Evolutionary conservation across 2,797 vertebrate species (phyloP).

Genomic region (Acanthis flammea): DNA sequence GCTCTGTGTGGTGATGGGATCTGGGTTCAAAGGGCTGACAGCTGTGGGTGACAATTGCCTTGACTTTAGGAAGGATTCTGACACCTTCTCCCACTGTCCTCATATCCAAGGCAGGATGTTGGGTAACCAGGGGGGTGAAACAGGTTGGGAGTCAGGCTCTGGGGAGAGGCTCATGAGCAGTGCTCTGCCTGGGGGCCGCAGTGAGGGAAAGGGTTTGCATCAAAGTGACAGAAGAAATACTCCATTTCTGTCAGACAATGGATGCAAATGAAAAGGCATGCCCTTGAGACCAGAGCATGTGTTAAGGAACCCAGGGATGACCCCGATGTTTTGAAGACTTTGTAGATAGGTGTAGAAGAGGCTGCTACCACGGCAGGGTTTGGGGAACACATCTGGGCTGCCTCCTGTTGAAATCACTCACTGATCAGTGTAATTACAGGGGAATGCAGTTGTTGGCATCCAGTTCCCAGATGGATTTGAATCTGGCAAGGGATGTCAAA

Average conservation of each 20-base stretch:
- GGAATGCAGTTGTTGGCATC: not conserved
- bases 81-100: not conserved
- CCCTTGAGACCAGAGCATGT: not conserved
- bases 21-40: not conserved
- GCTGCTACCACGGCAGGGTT: not conserved
- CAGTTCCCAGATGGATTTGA: not conserved
- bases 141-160: not conserved
- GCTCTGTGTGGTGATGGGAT: not conserved
- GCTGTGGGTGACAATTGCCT: not conserved
- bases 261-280: not conserved
- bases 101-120: not conserved
- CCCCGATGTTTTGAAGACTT: not conserved
- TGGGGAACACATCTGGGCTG: not conserved
- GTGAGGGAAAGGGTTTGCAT: not conserved
- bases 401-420: not conserved
- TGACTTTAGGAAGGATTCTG: not conserved
- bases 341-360: not conserved
- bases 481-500: not conserved
- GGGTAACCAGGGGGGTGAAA: fast-evolving
- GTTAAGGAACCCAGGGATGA: not conserved
- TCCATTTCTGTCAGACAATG: not conserved
- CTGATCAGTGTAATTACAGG: not conserved
- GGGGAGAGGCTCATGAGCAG: not conserved
- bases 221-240: not conserved
- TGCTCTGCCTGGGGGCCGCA: not conserved